These are phyloP conservation scores for Thalassoma bifasciatum DNA, from an alignment of 2,113 vertebrate genomes.

Conservation along the genomic window DNA sequence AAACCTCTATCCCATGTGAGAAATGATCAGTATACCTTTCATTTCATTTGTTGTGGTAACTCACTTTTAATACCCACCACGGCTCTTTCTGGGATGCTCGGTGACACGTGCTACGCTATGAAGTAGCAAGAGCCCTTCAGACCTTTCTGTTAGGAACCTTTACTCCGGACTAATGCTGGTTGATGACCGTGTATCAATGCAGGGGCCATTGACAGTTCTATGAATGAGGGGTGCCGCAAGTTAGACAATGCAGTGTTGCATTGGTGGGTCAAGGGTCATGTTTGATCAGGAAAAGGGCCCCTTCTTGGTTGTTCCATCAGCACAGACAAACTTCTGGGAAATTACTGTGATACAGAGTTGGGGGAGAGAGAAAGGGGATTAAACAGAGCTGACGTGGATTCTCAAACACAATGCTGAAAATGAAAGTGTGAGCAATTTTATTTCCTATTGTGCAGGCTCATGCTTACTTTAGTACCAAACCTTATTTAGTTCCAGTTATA, in stretches of 20 bases:
- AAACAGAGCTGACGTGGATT: slow-evolving; percentile 38
- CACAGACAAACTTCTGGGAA: slow-evolving; percentile 74
- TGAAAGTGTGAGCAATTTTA: slow-evolving; percentile 6
- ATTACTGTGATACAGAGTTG: slow-evolving; percentile 47
- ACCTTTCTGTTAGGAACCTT: slow-evolving; percentile 39
- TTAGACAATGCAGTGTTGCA: slow-evolving; percentile 69
- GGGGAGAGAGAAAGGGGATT: neutral
- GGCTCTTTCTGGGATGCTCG: slow-evolving; percentile 45
- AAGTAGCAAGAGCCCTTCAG: slow-evolving; percentile 46
- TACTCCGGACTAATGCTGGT: slow-evolving; percentile 50
- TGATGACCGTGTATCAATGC: slow-evolving; percentile 67
- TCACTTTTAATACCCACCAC: slow-evolving; percentile 57
- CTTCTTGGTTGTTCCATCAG: slow-evolving; percentile 63
- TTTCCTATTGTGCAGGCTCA: slow-evolving; percentile 3
- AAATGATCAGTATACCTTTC: slow-evolving; percentile 39
- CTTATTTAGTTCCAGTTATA: neutral
- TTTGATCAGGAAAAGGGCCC: slow-evolving; percentile 75
- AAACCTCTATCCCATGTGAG: slow-evolving; percentile 60
- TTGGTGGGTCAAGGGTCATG: slow-evolving; percentile 67
- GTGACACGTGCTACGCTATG: slow-evolving; percentile 36
- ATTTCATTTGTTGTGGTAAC: slow-evolving; percentile 59
- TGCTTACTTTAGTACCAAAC: slow-evolving; percentile 2
- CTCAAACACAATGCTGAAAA: slow-evolving; percentile 13
- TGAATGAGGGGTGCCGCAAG: slow-evolving; percentile 56
- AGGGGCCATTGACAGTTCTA: slow-evolving; percentile 66